Percentiles rank a stretch among this genome's conserved stretches.
Conservation (phyloP, 2,888 invertebrate genomes). For the Eupithecia dodoneata region DNA sequence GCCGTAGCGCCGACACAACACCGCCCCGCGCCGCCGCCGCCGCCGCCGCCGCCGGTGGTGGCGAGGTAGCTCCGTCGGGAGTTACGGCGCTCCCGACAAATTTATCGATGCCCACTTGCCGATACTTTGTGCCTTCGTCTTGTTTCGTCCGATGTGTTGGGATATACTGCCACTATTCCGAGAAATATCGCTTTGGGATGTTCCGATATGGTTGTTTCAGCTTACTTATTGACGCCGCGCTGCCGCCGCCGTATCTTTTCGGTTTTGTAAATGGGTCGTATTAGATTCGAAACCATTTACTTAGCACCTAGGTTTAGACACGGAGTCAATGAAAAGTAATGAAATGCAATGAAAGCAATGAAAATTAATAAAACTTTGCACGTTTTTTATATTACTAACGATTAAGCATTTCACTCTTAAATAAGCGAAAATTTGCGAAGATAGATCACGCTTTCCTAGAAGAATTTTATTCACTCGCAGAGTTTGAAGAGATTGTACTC, state of each 20-base stretch:
- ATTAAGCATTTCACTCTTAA: too few species aligned
- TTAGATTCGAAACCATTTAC: background rate
- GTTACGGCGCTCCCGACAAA: constrained; percentile 68
- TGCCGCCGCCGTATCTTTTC: background rate
- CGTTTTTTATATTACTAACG: background rate
- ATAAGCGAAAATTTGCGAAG: too few species aligned
- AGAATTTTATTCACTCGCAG: too few species aligned
- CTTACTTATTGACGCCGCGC: constrained; percentile 27
- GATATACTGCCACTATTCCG: constrained; percentile 15
- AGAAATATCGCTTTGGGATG: constrained; percentile 39
- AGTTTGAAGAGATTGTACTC: too few species aligned
- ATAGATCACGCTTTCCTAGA: too few species aligned
- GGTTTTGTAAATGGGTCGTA: constrained; percentile 1
- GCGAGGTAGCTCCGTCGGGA: constrained; percentile 48
- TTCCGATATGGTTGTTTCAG: constrained; percentile 28
- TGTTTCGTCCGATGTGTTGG: constrained; percentile 22
- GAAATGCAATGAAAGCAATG: too few species aligned
- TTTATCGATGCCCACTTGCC: constrained; percentile 70
- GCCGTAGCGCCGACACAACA: background rate
- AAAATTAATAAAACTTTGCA: background rate
- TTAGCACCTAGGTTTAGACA: background rate
- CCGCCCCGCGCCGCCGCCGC: background rate
- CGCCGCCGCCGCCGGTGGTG: background rate
- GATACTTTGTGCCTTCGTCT: constrained; percentile 57
- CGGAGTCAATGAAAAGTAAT: background rate